phyloP scores from a whole-genome alignment of 2,113 vertebrate species.

The Megalops atlanticus region DNA sequence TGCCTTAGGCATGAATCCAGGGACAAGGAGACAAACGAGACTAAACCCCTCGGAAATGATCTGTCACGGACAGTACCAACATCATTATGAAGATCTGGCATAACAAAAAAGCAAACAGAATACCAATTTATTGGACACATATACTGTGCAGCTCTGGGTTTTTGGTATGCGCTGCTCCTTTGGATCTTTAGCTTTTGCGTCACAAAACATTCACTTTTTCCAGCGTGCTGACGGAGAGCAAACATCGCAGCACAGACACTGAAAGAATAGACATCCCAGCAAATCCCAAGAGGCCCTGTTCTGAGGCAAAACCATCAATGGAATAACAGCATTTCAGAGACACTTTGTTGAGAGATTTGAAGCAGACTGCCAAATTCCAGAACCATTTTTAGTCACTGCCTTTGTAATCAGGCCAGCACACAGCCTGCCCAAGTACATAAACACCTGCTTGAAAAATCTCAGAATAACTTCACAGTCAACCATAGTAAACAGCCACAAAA shows the following conservation, averaged over 20 bases:
- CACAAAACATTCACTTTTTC: not conserved
- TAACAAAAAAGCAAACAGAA: too few relatives aligned
- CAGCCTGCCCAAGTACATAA: not conserved
- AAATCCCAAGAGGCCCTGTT: not conserved
- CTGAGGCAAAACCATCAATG: not conserved
- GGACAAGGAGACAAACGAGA: too few relatives aligned
- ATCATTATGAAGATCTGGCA: too few relatives aligned
- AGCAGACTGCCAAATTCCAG: not conserved
- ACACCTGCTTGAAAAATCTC: not conserved
- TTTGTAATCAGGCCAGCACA: not conserved
- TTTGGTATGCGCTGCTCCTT: too few relatives aligned
- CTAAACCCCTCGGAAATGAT: too few relatives aligned
- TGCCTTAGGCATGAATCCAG: too few relatives aligned
- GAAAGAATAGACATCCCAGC: not conserved
- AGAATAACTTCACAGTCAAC: not conserved
- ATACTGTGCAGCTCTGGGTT: too few relatives aligned
- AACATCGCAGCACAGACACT: not conserved
- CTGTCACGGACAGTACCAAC: too few relatives aligned
- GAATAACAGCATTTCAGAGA: not conserved
- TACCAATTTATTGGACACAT: too few relatives aligned
- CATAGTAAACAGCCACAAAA: constrained; percentile 2
- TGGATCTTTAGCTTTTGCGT: not conserved
- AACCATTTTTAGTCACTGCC: constrained; percentile 2
- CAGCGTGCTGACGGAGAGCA: not conserved
- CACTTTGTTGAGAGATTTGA: constrained; percentile 4